Percentiles rank a stretch among this genome's conserved stretches.
Conservation (phyloP, 2,113 vertebrate genomes). For the Caranx melampygus region DNA sequence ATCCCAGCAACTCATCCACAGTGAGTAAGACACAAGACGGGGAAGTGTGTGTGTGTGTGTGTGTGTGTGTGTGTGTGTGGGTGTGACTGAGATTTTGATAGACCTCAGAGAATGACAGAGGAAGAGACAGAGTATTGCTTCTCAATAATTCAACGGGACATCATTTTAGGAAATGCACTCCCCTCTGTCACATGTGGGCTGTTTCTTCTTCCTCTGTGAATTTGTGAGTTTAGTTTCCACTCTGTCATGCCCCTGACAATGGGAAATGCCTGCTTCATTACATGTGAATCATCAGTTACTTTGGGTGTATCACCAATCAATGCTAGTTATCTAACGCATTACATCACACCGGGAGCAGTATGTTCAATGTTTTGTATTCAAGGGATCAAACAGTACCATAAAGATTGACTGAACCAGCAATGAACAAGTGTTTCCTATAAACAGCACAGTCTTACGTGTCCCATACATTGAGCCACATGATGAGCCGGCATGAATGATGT, state of each 20-base stretch:
- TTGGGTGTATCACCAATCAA: conserved; percentile 36
- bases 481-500: neutral
- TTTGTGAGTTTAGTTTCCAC: conserved; percentile 54
- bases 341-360: conserved; percentile 25
- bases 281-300: conserved; percentile 56
- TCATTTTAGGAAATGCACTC: conserved; percentile 32
- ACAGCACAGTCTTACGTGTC: neutral
- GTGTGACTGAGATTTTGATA: conserved; percentile 25
- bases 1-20: conserved; percentile 55
- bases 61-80: neutral
- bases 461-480: neutral
- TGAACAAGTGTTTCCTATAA: neutral
- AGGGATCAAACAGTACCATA: conserved; percentile 13
- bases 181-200: conserved; percentile 15
- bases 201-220: conserved; percentile 37
- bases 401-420: conserved; percentile 8
- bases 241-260: conserved; percentile 37
- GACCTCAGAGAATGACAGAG: conserved; percentile 47
- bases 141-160: conserved; percentile 61
- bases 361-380: conserved; percentile 22
- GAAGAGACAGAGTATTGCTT: conserved; percentile 48
- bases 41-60: conserved; percentile 1
- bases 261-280: conserved; percentile 42
- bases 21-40: conserved; percentile 51
- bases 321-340: conserved; percentile 51